Percentiles rank a stretch among this genome's conserved stretches.
Conservation (phyloP, 2,797 vertebrate genomes). For the Loriculus beryllinus region DNA sequence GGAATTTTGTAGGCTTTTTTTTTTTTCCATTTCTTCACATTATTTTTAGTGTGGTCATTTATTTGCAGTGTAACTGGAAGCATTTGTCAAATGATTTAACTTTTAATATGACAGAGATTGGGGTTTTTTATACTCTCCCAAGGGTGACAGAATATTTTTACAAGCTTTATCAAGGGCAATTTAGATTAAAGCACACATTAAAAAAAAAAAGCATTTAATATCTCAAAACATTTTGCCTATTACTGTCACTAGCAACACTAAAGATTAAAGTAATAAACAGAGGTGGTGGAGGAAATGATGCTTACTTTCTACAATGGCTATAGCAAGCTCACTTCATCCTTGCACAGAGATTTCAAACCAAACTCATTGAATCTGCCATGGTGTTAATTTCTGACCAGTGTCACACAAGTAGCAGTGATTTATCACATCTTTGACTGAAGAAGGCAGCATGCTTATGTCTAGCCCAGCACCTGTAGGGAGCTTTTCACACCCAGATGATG, state of each 20-base stretch:
- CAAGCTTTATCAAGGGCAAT: slow-evolving; percentile 54
- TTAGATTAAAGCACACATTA: slow-evolving; percentile 27
- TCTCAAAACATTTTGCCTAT: background rate
- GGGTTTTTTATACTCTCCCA: background rate
- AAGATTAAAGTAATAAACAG: background rate
- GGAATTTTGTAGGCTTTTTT: background rate
- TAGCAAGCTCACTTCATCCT: background rate
- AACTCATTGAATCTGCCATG: background rate
- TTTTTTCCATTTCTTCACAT: background rate
- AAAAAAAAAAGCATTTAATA: background rate
- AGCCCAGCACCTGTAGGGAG: background rate
- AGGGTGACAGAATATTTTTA: slow-evolving; percentile 7
- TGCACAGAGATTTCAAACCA: accelerated
- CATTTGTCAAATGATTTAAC: slow-evolving; percentile 12
- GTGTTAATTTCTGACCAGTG: background rate
- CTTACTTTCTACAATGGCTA: background rate
- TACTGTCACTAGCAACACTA: background rate
- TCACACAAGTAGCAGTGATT: background rate
- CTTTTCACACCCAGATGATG: background rate
- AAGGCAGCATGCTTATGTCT: background rate
- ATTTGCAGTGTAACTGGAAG: slow-evolving; percentile 48
- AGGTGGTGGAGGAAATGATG: background rate
- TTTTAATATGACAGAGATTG: background rate
- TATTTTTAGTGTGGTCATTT: slow-evolving; percentile 43
- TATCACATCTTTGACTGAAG: background rate